Base-by-base conservation (phyloP, 2,888 invertebrate species). In the Malachius bipustulatus region DNA sequence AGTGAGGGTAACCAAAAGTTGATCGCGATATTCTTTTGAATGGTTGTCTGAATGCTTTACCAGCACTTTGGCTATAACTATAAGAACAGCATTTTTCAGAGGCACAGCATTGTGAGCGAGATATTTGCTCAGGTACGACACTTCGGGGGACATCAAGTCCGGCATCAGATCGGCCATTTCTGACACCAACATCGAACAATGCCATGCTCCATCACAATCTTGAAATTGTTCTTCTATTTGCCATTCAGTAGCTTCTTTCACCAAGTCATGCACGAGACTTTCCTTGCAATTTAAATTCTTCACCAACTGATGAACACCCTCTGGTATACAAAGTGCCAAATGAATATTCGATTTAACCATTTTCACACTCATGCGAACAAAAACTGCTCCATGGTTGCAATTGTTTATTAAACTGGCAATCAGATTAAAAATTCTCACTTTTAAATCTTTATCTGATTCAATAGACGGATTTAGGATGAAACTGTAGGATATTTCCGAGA, bases 311-410 rank as follows among this genome's bases (percentile, higher is more conserved):
- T 76, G 70, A 1, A 85, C 73, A 15, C 80, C 82, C 38, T 72
- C 70, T 16, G 82, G 77, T 45, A 85, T 66, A 14, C 77, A 73
- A 8, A 65, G 59, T 1, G 76, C 74, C 19, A 84, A 62, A 59
- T 80, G 76, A 47, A 89, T 87, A 51, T 73, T 70, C 46, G 76
- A 70, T 64, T 84, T 82, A 16, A 88, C 66, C 33, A 83, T 55
- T 73, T 87, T 69, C 15, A 66, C 74, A 38, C 82, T 67, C 51
- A 78, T 77, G 4, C 82, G 73, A 2, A 82, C 71, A 56, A 83
- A 84, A 16, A 76, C 73, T 27, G 80, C 71, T 1, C 82, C 82
- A 62, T 91, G 87, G 55, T 83, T 85, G 57, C 87, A 88, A 33
- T 73, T 75, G 55, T 82, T 85, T 13, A 89, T 75, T 31, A 88